Evolutionary conservation across 2,113 vertebrate species (phyloP).

Genomic region (Lepus timidus): DNA sequence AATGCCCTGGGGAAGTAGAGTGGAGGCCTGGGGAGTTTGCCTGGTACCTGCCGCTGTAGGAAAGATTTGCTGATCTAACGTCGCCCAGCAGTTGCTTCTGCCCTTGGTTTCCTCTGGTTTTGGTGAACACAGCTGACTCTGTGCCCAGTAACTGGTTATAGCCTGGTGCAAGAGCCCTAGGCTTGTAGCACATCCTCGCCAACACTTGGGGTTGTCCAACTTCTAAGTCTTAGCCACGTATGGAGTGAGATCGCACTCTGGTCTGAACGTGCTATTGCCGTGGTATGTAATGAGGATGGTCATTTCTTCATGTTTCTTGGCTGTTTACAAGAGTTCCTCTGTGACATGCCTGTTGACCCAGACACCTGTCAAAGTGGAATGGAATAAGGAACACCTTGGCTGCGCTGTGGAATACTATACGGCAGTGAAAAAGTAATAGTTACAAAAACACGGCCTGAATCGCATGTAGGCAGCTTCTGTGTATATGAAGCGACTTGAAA

Average conservation of each 20-base stretch:
- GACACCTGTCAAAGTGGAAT: background rate
- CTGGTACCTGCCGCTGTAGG: background rate
- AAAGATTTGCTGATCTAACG: background rate
- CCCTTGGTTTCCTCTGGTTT: background rate
- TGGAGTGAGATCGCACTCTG: background rate
- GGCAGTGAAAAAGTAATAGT: background rate
- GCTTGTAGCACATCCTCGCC: accelerated
- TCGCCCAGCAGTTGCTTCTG: accelerated
- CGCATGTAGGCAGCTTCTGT: no score
- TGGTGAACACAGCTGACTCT: no score
- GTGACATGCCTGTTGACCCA: background rate
- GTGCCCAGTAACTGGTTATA: background rate
- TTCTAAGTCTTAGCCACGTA: background rate
- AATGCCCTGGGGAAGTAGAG: background rate
- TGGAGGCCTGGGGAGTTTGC: background rate
- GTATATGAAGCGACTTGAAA: no score
- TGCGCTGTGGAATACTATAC: background rate
- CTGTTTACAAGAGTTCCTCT: background rate
- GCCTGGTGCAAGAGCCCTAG: background rate
- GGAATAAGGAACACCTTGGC: background rate
- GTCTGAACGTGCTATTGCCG: background rate
- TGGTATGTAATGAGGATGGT: background rate
- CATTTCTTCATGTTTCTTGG: background rate
- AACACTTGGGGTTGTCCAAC: background rate
- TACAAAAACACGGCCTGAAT: background rate